Conservation (phyloP, 53 echinoderm and acorn worm species). For the Arbacia lixula region DNA sequence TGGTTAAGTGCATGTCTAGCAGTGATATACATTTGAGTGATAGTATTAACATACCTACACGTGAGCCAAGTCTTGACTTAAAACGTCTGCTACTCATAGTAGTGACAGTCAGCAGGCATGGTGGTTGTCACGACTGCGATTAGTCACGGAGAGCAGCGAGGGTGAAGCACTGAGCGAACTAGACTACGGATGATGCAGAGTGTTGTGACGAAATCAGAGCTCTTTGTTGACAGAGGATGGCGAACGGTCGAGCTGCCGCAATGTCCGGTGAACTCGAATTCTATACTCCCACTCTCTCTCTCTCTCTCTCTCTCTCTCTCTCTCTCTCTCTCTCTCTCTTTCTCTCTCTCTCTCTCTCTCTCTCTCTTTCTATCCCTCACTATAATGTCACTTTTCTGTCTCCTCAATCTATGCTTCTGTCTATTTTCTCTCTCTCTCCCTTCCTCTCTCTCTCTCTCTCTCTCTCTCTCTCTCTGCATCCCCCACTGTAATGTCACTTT, state of each 20-base stretch:
- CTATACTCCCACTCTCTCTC: neutral
- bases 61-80: too few relatives aligned
- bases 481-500: neutral
- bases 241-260: constrained; percentile 33
- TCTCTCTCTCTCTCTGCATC: neutral
- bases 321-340: neutral
- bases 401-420: neutral
- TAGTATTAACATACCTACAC: too few relatives aligned
- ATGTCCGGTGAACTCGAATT: constrained; percentile 32
- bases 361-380: neutral
- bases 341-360: neutral
- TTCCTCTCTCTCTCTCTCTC: neutral
- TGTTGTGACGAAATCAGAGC: constrained; percentile 46
- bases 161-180: too few relatives aligned
- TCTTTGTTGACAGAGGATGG: constrained; percentile 54
- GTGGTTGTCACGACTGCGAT: too few relatives aligned
- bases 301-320: neutral
- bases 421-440: neutral
- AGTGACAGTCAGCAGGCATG: too few relatives aligned
- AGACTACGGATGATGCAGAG: constrained; percentile 42
- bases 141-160: too few relatives aligned
- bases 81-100: too few relatives aligned
- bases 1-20: too few relatives aligned
- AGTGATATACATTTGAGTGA: too few relatives aligned
- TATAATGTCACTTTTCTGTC: neutral